A percentile compares a stretch with the other conserved stretches of the same genome.
These are phyloP conservation scores for Cherax quadricarinatus DNA, from an alignment of 1,140 invertebrate species.

Conservation along the genomic window DNA sequence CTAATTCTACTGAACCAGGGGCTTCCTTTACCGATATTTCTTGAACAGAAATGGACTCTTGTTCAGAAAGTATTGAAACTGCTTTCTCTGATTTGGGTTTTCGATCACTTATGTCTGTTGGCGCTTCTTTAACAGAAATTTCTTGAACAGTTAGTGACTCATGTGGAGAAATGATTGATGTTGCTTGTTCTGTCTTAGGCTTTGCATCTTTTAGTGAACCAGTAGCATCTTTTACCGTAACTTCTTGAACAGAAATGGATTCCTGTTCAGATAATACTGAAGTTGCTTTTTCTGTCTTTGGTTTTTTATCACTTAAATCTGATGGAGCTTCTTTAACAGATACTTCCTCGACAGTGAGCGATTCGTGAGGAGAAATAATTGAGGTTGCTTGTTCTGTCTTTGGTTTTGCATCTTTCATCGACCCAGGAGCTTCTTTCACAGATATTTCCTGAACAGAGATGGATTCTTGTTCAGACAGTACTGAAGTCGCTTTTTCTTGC, in stretches of 20 bases:
- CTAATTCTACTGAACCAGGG: not conserved
- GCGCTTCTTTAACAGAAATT: constrained; percentile 39
- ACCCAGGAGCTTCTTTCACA: constrained; percentile 78
- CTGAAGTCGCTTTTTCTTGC: constrained; percentile 78
- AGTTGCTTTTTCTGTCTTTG: constrained; percentile 51
- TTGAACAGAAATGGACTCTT: constrained; percentile 51
- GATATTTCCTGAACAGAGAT: constrained; percentile 79
- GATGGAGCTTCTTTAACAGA: constrained; percentile 49
- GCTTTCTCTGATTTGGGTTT: constrained; percentile 35
- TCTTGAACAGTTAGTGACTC: constrained; percentile 51
- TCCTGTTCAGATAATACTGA: constrained; percentile 51
- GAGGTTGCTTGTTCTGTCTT: constrained; percentile 77
- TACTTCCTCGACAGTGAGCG: constrained; percentile 45
- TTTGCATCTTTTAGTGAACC: constrained; percentile 31
- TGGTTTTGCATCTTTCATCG: constrained; percentile 76
- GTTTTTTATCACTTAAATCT: constrained; percentile 30
- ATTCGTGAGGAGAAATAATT: constrained; percentile 77
- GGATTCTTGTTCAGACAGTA: constrained; percentile 76
- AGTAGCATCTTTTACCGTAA: constrained; percentile 47
- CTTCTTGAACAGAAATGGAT: constrained; percentile 54
- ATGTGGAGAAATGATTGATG: constrained; percentile 55
- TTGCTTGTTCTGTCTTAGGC: constrained; percentile 48
- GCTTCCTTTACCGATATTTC: constrained; percentile 50
- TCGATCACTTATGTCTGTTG: constrained; percentile 22
- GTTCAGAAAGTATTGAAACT: constrained; percentile 35